Evolutionary conservation across 2,888 invertebrate species (phyloP), one percentile per base, ranked within the genome.

Genomic region (Rhagophthalmus giganteus): DNA sequence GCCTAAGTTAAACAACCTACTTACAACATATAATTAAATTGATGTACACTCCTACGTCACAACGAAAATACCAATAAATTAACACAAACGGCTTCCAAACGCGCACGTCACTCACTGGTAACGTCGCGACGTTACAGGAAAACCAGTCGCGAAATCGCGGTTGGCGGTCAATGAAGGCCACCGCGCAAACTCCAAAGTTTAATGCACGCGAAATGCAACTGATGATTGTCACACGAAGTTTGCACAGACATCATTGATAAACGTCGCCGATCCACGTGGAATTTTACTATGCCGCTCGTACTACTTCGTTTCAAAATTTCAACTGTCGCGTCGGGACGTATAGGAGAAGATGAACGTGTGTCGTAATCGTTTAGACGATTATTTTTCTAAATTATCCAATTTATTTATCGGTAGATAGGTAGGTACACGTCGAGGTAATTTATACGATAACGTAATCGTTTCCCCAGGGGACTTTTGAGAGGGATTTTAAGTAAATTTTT

Each of bases 81-180:
- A n/a, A n/a, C n/a, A n/a, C n/a, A n/a, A n/a, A n/a, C n/a, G n/a
- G n/a, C n/a, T n/a, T n/a, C n/a, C n/a, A n/a, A n/a, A n/a, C n/a
- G n/a, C n/a, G n/a, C n/a, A n/a, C n/a, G n/a, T n/a, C n/a, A n/a
- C n/a, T n/a, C n/a, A n/a, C n/a, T n/a, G n/a, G n/a, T n/a, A n/a
- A n/a, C n/a, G n/a, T n/a, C n/a, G n/a, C n/a, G n/a, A n/a, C n/a
- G n/a, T n/a, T n/a, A n/a, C n/a, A n/a, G n/a, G n/a, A 51, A 50
- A 48, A 51, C 51, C 38, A 50, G 44, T 51, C 38, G 35, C 42
- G 31, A 30, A 42, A 39, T 31, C 28, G 40, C 48, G 54, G 57
- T 55, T 57, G 54, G 63, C 61, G 59, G 62, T 51, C 60, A 62
- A 55, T 60, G 59, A 51, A 49, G 52, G 58, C 56, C 60, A 67